Evolutionary conservation across 2,888 invertebrate species (phyloP).

Genomic region (Steromphala cineraria): DNA sequence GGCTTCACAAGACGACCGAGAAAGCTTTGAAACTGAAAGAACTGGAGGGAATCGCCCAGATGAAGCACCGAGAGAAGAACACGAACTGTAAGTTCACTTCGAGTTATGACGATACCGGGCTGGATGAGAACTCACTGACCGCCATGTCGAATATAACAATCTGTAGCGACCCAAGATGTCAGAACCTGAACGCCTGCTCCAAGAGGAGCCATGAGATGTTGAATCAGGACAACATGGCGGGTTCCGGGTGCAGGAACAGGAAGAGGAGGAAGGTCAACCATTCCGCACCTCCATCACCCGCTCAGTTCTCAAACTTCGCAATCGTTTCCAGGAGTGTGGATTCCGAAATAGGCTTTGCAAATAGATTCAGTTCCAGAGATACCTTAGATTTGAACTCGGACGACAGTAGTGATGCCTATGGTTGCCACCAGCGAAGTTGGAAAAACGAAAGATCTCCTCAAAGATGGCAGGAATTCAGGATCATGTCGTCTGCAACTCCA

Average conservation of each 20-base stretch:
- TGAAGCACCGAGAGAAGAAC: background rate
- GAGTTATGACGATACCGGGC: background rate
- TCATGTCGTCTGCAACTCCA: too few species aligned
- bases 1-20: conserved; percentile 29
- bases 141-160: conserved; percentile 1
- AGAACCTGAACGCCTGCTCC: background rate
- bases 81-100: background rate
- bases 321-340: too few species aligned
- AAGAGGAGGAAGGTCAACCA: background rate
- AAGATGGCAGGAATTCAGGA: too few species aligned
- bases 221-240: background rate
- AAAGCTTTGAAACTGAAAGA: background rate
- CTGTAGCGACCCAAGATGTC: background rate
- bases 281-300: background rate
- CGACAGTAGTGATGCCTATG: too few species aligned
- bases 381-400: too few species aligned
- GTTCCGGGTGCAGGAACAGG: background rate
- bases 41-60: background rate
- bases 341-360: too few species aligned
- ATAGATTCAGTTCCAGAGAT: too few species aligned
- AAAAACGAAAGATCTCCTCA: too few species aligned
- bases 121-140: background rate
- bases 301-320: background rate
- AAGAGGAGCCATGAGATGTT: background rate
- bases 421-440: too few species aligned